Evolutionary conservation across 2,113 vertebrate species (phyloP).

Genomic region (Tupaia chinensis): DNA sequence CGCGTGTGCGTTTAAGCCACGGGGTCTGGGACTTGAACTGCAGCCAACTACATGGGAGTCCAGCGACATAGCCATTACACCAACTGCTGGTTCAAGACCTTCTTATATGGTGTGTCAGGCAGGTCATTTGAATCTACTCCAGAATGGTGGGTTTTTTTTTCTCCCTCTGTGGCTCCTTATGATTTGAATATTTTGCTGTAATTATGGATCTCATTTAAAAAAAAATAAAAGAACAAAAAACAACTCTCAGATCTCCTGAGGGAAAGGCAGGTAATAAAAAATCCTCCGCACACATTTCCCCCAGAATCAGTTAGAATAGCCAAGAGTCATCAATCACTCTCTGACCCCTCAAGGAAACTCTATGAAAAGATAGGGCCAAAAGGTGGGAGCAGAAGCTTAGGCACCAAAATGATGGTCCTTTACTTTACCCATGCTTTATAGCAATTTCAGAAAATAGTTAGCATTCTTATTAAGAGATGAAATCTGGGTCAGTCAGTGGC

Average conservation of each 20-base stretch:
- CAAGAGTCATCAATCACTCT: not conserved
- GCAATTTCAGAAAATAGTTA: constrained; percentile 28
- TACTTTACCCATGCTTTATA: constrained; percentile 38
- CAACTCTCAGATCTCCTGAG: not conserved
- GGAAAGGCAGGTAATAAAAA: not conserved
- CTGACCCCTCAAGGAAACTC: not conserved
- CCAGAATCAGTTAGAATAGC: not conserved
- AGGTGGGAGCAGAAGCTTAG: not conserved
- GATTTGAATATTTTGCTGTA: not conserved
- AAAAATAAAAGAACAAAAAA: too few species aligned
- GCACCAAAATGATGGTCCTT: not conserved
- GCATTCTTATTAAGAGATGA: constrained; percentile 51
- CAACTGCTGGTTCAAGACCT: not conserved
- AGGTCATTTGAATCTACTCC: not conserved
- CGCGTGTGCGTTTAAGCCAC: too few species aligned
- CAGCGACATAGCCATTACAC: too few species aligned
- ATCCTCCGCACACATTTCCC: not conserved
- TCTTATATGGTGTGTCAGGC: not conserved
- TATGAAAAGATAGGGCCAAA: not conserved
- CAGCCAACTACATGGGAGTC: too few species aligned
- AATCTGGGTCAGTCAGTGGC: not conserved
- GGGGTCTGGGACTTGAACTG: too few species aligned
- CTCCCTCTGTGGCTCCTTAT: constrained; percentile 17
- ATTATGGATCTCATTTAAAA: constrained; percentile 36
- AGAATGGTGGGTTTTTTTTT: constrained; percentile 35